Conservation (phyloP, 1,140 invertebrate species). For the Phortica variegata region DNA sequence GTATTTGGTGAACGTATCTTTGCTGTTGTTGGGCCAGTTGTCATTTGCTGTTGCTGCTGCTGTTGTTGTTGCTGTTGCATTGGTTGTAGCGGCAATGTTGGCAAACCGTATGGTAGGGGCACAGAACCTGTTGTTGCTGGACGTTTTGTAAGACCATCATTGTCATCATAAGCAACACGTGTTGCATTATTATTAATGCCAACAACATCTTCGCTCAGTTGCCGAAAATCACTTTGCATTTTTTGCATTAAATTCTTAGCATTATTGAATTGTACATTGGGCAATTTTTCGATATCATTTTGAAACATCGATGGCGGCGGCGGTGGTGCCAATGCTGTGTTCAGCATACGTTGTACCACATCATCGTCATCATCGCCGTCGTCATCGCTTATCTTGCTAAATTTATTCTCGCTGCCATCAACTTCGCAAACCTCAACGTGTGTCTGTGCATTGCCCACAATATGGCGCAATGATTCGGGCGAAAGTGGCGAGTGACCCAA, state of each 20-base stretch:
- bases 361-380: constrained; percentile 15
- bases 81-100: no score
- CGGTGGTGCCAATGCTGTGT: constrained; percentile 14
- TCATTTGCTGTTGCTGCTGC: not conserved
- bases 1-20: constrained; percentile 22
- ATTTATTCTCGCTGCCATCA: constrained; percentile 42
- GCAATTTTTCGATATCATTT: constrained; percentile 12
- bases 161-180: no score
- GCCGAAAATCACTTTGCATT: constrained; percentile 41
- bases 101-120: no score
- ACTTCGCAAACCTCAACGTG: constrained; percentile 43
- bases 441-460: constrained; percentile 45
- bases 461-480: constrained; percentile 39
- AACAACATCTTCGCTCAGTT: constrained; percentile 32
- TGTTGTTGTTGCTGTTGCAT: constrained; percentile 1
- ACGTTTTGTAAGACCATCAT: no score
- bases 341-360: constrained; percentile 19
- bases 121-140: no score
- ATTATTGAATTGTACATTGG: constrained; percentile 48
- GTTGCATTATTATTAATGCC: no score
- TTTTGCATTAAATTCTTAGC: constrained; percentile 49
- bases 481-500: constrained; percentile 46
- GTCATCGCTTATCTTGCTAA: constrained; percentile 50
- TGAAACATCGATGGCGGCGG: constrained; percentile 8
- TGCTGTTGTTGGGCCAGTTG: constrained; percentile 1